Evolutionary conservation across 2,888 invertebrate species (phyloP), one percentile per base, ranked within the genome.

Genomic region (Macaria notata): DNA sequence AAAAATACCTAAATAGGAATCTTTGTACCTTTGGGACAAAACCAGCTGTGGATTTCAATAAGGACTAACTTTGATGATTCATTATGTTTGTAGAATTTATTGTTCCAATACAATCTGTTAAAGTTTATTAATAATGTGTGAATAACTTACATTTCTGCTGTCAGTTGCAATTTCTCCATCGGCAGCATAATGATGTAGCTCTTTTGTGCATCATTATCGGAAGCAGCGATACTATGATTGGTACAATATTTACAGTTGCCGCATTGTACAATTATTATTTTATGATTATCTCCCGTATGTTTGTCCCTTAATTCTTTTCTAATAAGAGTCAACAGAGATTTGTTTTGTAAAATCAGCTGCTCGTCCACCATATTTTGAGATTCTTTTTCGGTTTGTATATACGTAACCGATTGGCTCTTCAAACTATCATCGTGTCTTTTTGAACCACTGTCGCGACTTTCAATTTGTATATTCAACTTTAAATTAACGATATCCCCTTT

Each of bases 381-480:
- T 39, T 57, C 66, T 61, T 75, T 76, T 52, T 77, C 77, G n/a
- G 59, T 49, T 3, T 38, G 43, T 19, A 46, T 19, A 36, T 46
- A 31, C 38, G 46, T 44, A 41, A 33, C 44, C 31, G 53, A 31
- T 3, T 49, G 51, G 29, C 31, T 7, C 9, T 49, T 55, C 9
- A 39, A 8, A 48, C 51, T 31, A 31, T 51, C 42, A n/a, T 9
- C 48, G 4, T 44, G n/a, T 33, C 41, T 55, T 33, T 9, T 43
- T 3, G 54, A n/a, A 29, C 56, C 63, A n/a, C 63, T 54, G 29
- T 56, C 63, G 49, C 45, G 39, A 31, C 73, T 74, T 58, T 70
- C 71, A 9, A 86, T 63, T 66, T 84, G 75, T 57, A 87, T 78
- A 41, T 76, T 76, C 4, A 87, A 60, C 61, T 76, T 82, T 8